phyloP scores from a whole-genome alignment of 2,113 vertebrate species.

The Xyliphius kryptos region DNA sequence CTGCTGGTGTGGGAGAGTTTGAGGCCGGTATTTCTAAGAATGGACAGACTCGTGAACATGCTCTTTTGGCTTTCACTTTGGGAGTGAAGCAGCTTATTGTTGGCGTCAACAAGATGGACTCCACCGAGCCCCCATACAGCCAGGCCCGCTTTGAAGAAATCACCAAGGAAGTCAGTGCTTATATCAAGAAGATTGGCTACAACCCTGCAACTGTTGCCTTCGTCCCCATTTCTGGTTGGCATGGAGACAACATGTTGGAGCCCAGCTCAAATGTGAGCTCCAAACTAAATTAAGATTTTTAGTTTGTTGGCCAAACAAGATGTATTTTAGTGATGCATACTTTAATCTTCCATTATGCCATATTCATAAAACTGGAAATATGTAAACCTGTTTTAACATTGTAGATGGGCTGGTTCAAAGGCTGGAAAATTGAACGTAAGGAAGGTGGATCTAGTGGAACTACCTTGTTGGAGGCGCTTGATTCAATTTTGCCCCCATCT shows the following conservation, averaged over 20 bases:
- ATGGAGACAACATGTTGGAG: conserved; percentile 60
- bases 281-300: not conserved
- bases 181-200: conserved; percentile 63
- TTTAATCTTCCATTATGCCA: too few species aligned
- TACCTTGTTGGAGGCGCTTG: conserved; percentile 70
- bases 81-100: conserved; percentile 67
- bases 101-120: conserved; percentile 61
- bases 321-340: too few species aligned
- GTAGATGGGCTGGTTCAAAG: conserved; percentile 77
- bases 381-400: too few species aligned
- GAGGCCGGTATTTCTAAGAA: conserved; percentile 77
- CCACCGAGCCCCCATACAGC: conserved; percentile 58
- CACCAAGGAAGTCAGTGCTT: conserved; percentile 57
- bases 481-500: conserved; percentile 63
- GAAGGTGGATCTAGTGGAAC: conserved; percentile 55
- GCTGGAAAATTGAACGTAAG: conserved; percentile 72
- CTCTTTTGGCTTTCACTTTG: conserved; percentile 68
- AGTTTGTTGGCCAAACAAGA: not conserved
- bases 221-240: conserved; percentile 60
- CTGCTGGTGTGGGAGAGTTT: conserved; percentile 71
- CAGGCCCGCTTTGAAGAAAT: conserved; percentile 55
- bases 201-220: conserved; percentile 54
- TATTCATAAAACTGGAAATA: too few species aligned
- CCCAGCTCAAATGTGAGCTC: conserved; percentile 50
- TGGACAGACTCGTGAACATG: conserved; percentile 73